Base-by-base conservation (phyloP, 2,113 vertebrate species). In the Electrona antarctica region DNA sequence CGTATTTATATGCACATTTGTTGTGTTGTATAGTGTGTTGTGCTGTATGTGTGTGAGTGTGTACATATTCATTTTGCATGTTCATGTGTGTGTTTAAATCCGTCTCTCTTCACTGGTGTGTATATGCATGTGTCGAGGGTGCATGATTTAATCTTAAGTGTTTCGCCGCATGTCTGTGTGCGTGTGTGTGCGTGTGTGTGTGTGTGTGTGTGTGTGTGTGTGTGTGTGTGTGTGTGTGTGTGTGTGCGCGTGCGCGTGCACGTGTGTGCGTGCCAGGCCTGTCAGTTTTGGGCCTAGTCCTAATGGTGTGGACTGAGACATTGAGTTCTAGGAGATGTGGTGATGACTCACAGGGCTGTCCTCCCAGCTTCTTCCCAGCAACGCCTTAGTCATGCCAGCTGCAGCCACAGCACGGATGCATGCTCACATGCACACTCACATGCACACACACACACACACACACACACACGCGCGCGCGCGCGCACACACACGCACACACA, bases 301-400 rank as follows among this genome's bases (percentile, higher is more conserved):
- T 84, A 86, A 87, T 88, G 80, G 81, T 87, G 84, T 81, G 74
- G 82, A 81, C 69, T 80, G 74, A 82, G 60, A 86, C 87, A 81
- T 84, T 87, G 77, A 74, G 85, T 92, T 93, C 88, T 90, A 89
- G 86, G 90, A 92, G 76, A 88, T 82, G 88, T 89, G 87, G 87
- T 89, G 88, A 91, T 93, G 92, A 93, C 85, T 90, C 86, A 92
- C 74, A 78, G 86, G 82, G 83, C 83, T 82, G 87, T 91, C 84
- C 88, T 91, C 90, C 85, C 87, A 91, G 88, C 84, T 85, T 79
- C 85, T 93, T 93, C 90, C 92, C 91, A 93, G 90, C 85, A 93
- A 88, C 84, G 88, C 81, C 77, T 91, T 83, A 90, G 85, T 91
- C 88, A 93, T 80, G 83, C 89, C 89, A 90, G 88, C 86, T 84